A percentile compares a stretch with the other conserved stretches of the same genome.
phyloP scores from a whole-genome alignment of 35 echinoderm and acorn worm genomes.

The Patiria miniata region DNA sequence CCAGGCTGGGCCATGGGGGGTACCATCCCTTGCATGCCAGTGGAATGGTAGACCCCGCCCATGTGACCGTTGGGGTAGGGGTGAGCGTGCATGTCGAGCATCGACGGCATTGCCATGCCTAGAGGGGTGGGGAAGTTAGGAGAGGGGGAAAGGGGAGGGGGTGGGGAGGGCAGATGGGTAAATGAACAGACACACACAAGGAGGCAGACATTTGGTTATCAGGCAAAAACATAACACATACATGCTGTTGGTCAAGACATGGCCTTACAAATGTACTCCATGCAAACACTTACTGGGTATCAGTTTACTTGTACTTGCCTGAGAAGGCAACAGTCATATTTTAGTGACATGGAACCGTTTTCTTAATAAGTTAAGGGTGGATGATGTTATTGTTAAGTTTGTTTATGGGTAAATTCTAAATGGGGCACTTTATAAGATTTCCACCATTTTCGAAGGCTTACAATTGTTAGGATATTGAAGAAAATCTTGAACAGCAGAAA shows the following conservation, averaged over 20 bases:
- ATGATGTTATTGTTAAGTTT: too few relatives aligned
- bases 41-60: background rate
- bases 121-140: background rate
- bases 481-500: too few relatives aligned
- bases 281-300: too few relatives aligned
- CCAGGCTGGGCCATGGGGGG: slow-evolving; percentile 10
- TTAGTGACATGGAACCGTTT: too few relatives aligned
- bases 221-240: background rate
- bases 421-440: too few relatives aligned
- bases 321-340: too few relatives aligned
- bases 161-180: background rate
- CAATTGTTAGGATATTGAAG: too few relatives aligned
- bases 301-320: too few relatives aligned
- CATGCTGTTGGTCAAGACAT: background rate
- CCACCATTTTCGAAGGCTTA: too few relatives aligned
- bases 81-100: background rate
- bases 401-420: too few relatives aligned
- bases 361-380: too few relatives aligned
- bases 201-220: background rate
- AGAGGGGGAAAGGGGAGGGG: slow-evolving; percentile 3
- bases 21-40: slow-evolving; percentile 14
- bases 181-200: slow-evolving; percentile 16
- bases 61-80: slow-evolving; percentile 27
- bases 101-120: slow-evolving; percentile 22
- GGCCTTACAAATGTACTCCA: too few relatives aligned